These are phyloP conservation scores for Danio rerio DNA, from an alignment of 2,113 vertebrate species.

Conservation along the genomic window GRCz12tu NC_133181.1:14134501-14135000, in stretches of 20 bases:
- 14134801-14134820: slow-evolving; percentile 93
- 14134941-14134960: slow-evolving; percentile 90
- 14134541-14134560: too few species aligned
- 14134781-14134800: slow-evolving; percentile 98
- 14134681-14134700: too few species aligned
- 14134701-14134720: not conserved
- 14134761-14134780: slow-evolving; percentile 96
- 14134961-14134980: slow-evolving; percentile 89
- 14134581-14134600: too few species aligned
- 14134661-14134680: too few species aligned
- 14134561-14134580: too few species aligned
- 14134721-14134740: not conserved
- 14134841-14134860: not conserved
- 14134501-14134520: too few species aligned
- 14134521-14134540: too few species aligned
- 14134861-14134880: not conserved
- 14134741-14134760: slow-evolving; percentile 66
- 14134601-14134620: too few species aligned
- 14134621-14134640: too few species aligned
- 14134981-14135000: slow-evolving; percentile 74
- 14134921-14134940: slow-evolving; percentile 58
- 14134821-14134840: slow-evolving; percentile 78
- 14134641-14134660: too few species aligned
- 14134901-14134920: too few species aligned
- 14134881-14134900: not conserved